Percentiles rank a stretch among this genome's conserved stretches.
Conservation (phyloP, 2,797 vertebrate genomes). For the Sebastes variabilis region DNA sequence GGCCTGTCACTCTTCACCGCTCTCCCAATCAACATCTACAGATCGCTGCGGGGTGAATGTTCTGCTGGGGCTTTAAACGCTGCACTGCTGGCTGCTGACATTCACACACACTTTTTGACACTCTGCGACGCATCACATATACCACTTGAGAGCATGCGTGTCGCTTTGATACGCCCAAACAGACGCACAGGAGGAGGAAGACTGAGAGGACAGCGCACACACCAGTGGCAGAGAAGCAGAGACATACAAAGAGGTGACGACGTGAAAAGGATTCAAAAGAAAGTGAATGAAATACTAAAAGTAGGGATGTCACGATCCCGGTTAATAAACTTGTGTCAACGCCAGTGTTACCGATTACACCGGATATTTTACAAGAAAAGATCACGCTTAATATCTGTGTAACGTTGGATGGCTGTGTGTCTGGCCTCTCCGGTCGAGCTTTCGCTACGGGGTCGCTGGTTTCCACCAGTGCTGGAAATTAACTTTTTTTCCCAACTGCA, state of each 20-base stretch:
- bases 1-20: constrained; percentile 46
- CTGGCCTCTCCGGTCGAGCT: too few species aligned
- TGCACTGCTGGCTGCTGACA: constrained; percentile 18
- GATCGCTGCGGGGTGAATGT: constrained; percentile 14
- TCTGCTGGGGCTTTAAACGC: constrained; percentile 32
- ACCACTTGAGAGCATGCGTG: constrained; percentile 11
- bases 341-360: too few species aligned
- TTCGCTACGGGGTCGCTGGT: too few species aligned
- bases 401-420: too few species aligned
- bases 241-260: neutral
- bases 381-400: too few species aligned
- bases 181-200: neutral
- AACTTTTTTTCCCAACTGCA: too few species aligned
- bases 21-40: constrained; percentile 25
- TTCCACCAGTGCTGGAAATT: too few species aligned
- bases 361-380: too few species aligned
- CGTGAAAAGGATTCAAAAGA: neutral
- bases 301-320: too few species aligned
- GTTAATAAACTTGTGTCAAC: too few species aligned
- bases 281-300: neutral
- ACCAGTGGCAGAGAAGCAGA: neutral
- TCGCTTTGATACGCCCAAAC: constrained; percentile 5
- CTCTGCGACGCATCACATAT: neutral
- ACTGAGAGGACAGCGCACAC: neutral
- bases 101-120: constrained; percentile 33